Base-by-base conservation (phyloP, 1,140 invertebrate species). In the Drosophila setifemur region DNA sequence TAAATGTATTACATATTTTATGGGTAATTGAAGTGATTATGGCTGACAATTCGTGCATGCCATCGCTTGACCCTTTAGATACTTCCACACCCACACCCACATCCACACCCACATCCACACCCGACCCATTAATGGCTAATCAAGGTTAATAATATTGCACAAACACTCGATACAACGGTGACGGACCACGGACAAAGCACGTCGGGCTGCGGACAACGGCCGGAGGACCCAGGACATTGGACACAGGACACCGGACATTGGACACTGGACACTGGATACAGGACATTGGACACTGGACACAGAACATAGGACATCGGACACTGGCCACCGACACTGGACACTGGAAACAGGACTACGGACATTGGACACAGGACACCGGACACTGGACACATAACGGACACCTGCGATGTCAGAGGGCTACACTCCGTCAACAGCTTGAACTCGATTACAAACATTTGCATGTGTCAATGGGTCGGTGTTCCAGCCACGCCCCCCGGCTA, bases 91-190 rank as follows among this genome's bases (percentile, higher is more conserved):
- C n/a, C n/a, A n/a, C n/a, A n/a, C n/a, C n/a, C n/a, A n/a, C n/a
- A n/a, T n/a, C n/a, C n/a, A n/a, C n/a, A n/a, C n/a, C n/a, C n/a
- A n/a, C n/a, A n/a, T n/a, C 43, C 33, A 44, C 31, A 33, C 50
- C n/a, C n/a, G 49, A 37, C 64, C 45, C 53, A 85, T 83, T 74
- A 78, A 74, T 74, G 53, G 48, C 58, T 85, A 83, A 83, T 83
- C 79, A 78, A 79, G 74, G 70, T 85, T 85, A 79, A 85, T 85
- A 74, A 79, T 71, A 47, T 61, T 55, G 74, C 52, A 57, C 53
- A 72, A 57, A 55, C 60, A 64, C 25, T 64, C 29, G 19, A 14
- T 5, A 47, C 39, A 21, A 28, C 28, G 45, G 26, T n/a, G n/a
- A n/a, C n/a, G n/a, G n/a, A 26, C 57, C 63, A 9, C 29, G 3